Conservation (phyloP, 2,888 invertebrate species). For the Ariolimax columbianus region DNA sequence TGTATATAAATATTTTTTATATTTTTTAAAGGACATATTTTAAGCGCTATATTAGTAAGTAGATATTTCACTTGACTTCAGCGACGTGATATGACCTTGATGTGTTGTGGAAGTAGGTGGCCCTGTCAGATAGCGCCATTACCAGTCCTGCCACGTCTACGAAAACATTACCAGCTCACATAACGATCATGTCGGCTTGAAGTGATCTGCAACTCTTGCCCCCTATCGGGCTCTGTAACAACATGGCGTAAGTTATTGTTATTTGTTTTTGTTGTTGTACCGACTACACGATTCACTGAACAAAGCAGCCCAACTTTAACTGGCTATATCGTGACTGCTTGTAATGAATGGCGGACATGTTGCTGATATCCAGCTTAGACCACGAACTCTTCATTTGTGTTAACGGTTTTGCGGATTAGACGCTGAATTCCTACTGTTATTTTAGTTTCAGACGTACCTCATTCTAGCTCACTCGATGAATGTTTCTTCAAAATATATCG, state of each 20-base stretch:
- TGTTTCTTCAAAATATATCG: no score
- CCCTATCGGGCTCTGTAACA: slow-evolving; percentile 59
- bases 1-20: background rate
- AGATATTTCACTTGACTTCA: background rate
- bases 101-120: background rate
- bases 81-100: slow-evolving; percentile 11
- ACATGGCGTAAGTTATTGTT: slow-evolving; percentile 70
- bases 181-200: slow-evolving; percentile 54
- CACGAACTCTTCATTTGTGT: background rate
- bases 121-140: background rate
- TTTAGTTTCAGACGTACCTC: no score
- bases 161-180: background rate
- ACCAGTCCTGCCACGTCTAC: slow-evolving; percentile 5
- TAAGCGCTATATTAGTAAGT: background rate
- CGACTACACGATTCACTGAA: background rate
- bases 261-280: background rate
- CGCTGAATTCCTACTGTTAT: no score
- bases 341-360: background rate
- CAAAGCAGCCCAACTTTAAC: no score
- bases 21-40: background rate
- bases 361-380: background rate
- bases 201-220: slow-evolving; percentile 42
- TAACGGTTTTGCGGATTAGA: no score
- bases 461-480: no score
- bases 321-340: background rate